Evolutionary conservation across 2,797 vertebrate genomes (phyloP).

Genomic region (Thaleichthys pacificus): DNA sequence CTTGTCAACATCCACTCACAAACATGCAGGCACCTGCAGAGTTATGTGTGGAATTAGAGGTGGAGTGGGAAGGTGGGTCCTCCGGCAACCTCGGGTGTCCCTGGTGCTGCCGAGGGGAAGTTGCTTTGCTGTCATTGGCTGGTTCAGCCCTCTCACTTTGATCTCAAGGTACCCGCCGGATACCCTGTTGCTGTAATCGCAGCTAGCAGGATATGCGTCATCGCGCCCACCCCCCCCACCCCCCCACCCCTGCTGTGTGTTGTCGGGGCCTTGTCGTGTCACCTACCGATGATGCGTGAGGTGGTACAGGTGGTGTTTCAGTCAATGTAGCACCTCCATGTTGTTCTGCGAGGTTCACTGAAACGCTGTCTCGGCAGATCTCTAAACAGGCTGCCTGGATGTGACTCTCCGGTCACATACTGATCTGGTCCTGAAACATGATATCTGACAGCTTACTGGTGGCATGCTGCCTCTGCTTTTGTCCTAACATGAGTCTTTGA

Average conservation of each 20-base stretch:
- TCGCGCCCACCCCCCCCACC: neutral
- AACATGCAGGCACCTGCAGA: no score
- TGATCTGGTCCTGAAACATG: slow-evolving; percentile 6
- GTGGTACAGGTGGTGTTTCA: neutral
- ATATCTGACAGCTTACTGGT: neutral
- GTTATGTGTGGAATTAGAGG: no score
- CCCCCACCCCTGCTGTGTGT: neutral
- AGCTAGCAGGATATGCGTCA: neutral
- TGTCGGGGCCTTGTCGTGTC: neutral
- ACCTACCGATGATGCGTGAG: neutral
- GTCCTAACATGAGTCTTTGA: slow-evolving; percentile 19
- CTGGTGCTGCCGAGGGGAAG: no score
- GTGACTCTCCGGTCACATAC: neutral
- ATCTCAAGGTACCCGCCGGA: neutral
- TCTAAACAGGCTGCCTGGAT: neutral
- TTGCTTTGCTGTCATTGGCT: neutral
- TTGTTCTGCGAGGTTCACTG: neutral
- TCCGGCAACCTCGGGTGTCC: no score
- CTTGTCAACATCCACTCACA: neutral
- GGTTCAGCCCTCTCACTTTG: neutral
- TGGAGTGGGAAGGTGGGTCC: no score
- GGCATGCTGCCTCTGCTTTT: neutral
- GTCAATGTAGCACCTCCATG: neutral
- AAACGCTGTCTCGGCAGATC: neutral
- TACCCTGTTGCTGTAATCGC: neutral